Conservation (phyloP, 2,113 vertebrate genomes). For the Dendrocopos noguchii region DNA sequence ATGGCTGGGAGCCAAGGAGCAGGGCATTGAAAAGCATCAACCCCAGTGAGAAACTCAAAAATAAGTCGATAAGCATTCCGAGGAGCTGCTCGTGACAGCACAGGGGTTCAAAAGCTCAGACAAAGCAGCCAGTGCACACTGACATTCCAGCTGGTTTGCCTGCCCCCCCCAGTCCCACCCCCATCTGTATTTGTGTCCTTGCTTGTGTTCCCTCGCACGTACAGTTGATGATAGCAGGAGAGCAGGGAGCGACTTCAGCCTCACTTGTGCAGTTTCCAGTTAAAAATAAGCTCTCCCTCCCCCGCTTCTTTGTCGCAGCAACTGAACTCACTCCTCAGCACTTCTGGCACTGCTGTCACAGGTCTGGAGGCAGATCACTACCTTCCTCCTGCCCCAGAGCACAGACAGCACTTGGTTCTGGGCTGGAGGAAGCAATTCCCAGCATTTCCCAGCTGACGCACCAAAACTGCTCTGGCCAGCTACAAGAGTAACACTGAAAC, state of each 20-base stretch:
- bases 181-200: not conserved
- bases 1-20: not conserved
- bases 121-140: not conserved
- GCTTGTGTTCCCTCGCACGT: not conserved
- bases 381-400: not conserved
- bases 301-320: not conserved
- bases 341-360: not conserved
- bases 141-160: not conserved
- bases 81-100: not conserved
- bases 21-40: not conserved
- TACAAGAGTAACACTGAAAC: not conserved
- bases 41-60: not conserved
- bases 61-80: not conserved
- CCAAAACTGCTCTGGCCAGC: not conserved
- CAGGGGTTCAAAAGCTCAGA: not conserved
- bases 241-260: not conserved
- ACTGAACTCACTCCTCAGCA: not conserved
- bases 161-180: not conserved
- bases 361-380: not conserved
- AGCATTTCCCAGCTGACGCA: not conserved
- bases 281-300: conserved; percentile 43
- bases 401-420: not conserved
- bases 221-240: not conserved
- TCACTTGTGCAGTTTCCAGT: not conserved
- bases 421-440: not conserved